These are phyloP conservation scores for Drosophila miranda DNA, from an alignment of 1,140 invertebrate species.

Conservation along the genomic window DNA sequence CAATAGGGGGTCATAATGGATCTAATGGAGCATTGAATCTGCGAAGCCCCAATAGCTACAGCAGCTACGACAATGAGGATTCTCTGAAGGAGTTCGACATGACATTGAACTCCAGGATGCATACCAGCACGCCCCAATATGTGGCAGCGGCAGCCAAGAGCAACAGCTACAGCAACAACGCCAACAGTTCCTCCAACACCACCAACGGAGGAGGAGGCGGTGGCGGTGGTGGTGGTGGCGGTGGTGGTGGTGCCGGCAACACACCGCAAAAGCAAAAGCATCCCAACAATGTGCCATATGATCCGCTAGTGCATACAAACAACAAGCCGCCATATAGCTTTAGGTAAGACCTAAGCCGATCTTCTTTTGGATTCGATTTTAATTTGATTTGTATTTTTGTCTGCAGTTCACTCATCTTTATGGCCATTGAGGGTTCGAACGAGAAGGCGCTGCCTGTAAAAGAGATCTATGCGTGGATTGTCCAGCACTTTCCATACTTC, in stretches of 20 bases:
- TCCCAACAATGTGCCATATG: conserved; percentile 89
- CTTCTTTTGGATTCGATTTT: not conserved
- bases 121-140: conserved; percentile 71
- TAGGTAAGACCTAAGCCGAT: conserved; percentile 55
- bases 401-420: conserved; percentile 97
- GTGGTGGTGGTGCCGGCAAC: conserved; percentile 9
- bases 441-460: conserved; percentile 95
- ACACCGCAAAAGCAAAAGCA: conserved; percentile 85
- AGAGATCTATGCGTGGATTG: conserved; percentile 99
- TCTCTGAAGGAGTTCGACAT: conserved; percentile 79
- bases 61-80: conserved; percentile 80
- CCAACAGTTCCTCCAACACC: not conserved
- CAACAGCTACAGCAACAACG: conserved; percentile 32
- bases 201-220: conserved; percentile 7
- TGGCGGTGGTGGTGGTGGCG: not conserved
- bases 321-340: conserved; percentile 96
- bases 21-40: conserved; percentile 30
- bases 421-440: conserved; percentile 97
- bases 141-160: conserved; percentile 34
- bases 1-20: conserved; percentile 42
- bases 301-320: conserved; percentile 90
- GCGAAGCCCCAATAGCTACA: conserved; percentile 73
- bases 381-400: not conserved
- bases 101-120: conserved; percentile 44
- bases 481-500: conserved; percentile 98